Evolutionary conservation across 2,888 invertebrate species (phyloP).

Genomic region (Crocallis elinguaria): DNA sequence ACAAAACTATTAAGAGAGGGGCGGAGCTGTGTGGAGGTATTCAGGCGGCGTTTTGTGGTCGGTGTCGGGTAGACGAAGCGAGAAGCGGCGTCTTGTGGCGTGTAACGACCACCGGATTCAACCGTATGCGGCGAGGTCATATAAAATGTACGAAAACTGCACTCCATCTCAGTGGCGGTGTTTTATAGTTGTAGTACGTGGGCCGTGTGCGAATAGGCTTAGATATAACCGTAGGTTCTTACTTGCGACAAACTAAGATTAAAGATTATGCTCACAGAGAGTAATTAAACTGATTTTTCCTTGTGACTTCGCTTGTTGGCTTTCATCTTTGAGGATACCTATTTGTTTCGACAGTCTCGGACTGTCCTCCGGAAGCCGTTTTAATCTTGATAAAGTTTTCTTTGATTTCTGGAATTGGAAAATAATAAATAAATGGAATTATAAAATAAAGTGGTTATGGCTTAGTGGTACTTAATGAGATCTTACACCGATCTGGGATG

Average conservation of each 20-base stretch:
- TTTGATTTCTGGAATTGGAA: constrained; percentile 63
- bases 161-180: no score
- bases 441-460: not conserved
- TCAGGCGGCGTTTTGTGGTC: no score
- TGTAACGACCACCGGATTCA: no score
- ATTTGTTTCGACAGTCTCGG: constrained; percentile 50
- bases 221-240: not conserved
- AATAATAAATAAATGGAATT: constrained; percentile 30
- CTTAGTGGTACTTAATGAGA: not conserved
- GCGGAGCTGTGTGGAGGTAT: no score
- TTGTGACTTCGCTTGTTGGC: constrained; percentile 51
- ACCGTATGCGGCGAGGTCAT: no score
- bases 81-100: no score
- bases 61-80: no score
- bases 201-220: no score
- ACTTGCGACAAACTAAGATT: not conserved
- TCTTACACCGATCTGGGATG: no score
- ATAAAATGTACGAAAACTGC: no score
- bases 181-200: no score
- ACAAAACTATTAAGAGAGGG: no score
- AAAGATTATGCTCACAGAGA: constrained; percentile 55
- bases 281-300: constrained; percentile 48
- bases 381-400: constrained; percentile 52
- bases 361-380: constrained; percentile 50
- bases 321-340: constrained; percentile 55